phyloP scores from a whole-genome alignment of 2,797 vertebrate genomes.

The Benthosema pterotum region DNA sequence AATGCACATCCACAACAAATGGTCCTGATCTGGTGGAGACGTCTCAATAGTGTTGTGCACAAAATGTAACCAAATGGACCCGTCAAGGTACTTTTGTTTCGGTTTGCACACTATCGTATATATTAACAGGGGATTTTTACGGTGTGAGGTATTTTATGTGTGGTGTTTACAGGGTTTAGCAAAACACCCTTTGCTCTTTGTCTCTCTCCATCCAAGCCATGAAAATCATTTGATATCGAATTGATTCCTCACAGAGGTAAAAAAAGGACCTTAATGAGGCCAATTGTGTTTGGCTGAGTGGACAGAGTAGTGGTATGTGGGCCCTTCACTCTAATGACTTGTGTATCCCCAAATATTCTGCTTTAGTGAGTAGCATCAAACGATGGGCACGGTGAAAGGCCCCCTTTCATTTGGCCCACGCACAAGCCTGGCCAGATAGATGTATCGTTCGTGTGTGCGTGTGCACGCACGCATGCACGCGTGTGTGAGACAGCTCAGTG shows the following conservation, averaged over 20 bases:
- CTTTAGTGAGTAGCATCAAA: conserved; percentile 81
- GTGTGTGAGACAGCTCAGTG: conserved; percentile 67
- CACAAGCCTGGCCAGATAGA: conserved; percentile 73
- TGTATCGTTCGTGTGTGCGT: conserved; percentile 3
- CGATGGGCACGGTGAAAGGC: conserved; percentile 77
- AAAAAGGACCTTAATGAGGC: conserved; percentile 48
- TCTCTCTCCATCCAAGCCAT: background rate
- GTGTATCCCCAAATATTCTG: conserved; percentile 75
- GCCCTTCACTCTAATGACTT: conserved; percentile 67
- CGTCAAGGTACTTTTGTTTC: too few relatives aligned
- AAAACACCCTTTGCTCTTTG: background rate
- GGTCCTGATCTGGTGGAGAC: too few relatives aligned
- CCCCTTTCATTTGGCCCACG: conserved; percentile 77
- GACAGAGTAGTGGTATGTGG: conserved; percentile 27
- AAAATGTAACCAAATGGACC: too few relatives aligned
- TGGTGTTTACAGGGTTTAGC: too few relatives aligned
- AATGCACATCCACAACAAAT: too few relatives aligned
- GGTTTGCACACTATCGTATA: too few relatives aligned
- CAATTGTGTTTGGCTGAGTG: conserved; percentile 63
- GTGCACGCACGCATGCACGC: too few relatives aligned
- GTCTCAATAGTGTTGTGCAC: too few relatives aligned
- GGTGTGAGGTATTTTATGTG: too few relatives aligned
- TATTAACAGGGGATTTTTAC: too few relatives aligned
- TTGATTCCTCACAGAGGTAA: background rate
- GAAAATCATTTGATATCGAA: background rate